Evolutionary conservation across 1,140 invertebrate genomes (phyloP), one percentile per base, ranked within the genome.

Genomic region (Goniozus legneri): DNA sequence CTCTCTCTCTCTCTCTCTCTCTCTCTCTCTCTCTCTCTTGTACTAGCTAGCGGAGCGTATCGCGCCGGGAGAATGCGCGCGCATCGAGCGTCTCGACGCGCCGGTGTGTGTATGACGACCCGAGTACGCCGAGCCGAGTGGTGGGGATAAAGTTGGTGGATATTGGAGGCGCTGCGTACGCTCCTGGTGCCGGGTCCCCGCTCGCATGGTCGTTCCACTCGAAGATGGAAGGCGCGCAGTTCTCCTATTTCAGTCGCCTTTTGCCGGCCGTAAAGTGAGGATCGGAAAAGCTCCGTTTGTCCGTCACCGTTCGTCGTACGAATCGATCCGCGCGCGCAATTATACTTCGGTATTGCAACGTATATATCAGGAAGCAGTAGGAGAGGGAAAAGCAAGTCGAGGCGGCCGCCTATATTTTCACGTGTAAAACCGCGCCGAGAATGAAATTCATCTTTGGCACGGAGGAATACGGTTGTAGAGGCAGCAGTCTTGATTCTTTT

Each of bases 371-470:
- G n/a, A n/a, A n/a, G n/a, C n/a, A n/a, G n/a, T n/a, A n/a, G n/a
- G 20, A 31, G 34, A 37, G 44, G 31, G 42, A 47, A 36, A 37
- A 39, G 32, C 36, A 43, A 20, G 41, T 53, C 52, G 47, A 27
- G 14, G 33, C 18, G 51, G 41, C 39, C 36, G 46, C 45, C 45
- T 49, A 45, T 35, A 44, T 52, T 45, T 44, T 38, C 48, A 49
- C 49, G 50, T 46, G 40, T 49, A 54, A 37, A 47, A 57, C 52
- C 35, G 44, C 40, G 46, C 44, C 44, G 45, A 61, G 50, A 61
- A 61, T 61, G 58, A 61, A 61, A 59, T 59, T 58, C 56, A 45
- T 54, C 15, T 46, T 35, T 38, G 18, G 50, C 27, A 21, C 30
- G 50, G 41, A 31, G 32, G 27, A 47, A 35, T 21, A 46, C 38